phyloP scores from a whole-genome alignment of 53 echinoderm and acorn worm species.

The Henricia sp. region DNA sequence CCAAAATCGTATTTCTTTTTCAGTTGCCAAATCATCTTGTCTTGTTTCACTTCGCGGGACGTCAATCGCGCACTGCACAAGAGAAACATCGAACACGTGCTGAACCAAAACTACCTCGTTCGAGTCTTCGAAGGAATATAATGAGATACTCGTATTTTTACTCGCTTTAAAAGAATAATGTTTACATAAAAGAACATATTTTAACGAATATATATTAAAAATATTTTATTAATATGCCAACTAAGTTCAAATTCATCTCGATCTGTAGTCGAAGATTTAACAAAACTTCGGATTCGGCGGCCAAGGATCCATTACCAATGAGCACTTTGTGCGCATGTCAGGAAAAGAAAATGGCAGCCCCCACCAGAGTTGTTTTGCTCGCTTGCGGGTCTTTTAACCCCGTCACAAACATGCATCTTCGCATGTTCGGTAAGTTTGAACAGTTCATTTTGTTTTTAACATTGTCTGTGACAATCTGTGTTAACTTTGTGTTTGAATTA shows the following conservation, averaged over 20 bases:
- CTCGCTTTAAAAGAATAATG: not conserved
- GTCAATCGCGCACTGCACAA: too few species aligned
- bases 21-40: not conserved
- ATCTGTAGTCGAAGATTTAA: constrained; percentile 84
- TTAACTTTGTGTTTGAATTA: not conserved
- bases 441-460: not conserved
- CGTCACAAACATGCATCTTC: constrained; percentile 96
- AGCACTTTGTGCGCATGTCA: constrained; percentile 55
- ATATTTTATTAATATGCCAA: constrained; percentile 88
- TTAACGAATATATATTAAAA: not conserved
- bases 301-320: constrained; percentile 67
- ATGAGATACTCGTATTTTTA: constrained; percentile 18
- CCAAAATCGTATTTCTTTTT: not conserved
- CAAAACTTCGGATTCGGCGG: constrained; percentile 58
- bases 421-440: constrained; percentile 96
- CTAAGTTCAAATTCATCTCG: constrained; percentile 81
- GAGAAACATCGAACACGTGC: constrained; percentile 5
- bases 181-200: constrained; percentile 11
- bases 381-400: constrained; percentile 99
- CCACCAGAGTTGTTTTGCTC: constrained; percentile 85
- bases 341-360: constrained; percentile 87
- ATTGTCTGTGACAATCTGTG: not conserved
- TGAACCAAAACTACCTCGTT: constrained; percentile 44
- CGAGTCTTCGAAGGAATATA: constrained; percentile 24
- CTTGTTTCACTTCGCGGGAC: not conserved